phyloP scores from a whole-genome alignment of 2,113 vertebrate species.

The Dromaius novaehollandiae region DNA sequence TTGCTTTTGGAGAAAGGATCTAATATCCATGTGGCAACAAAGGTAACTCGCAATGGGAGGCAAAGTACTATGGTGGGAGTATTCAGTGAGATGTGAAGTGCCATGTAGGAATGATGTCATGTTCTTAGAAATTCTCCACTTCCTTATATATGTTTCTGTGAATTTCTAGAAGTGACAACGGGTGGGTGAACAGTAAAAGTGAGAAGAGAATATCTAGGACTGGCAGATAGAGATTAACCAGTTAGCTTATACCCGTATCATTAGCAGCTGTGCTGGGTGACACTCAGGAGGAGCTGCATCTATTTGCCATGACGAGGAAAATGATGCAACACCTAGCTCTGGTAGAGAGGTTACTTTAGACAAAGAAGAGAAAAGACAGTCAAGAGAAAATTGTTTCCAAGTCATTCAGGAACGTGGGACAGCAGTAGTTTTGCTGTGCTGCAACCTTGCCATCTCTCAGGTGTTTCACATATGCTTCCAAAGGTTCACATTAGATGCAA shows the following conservation, averaged over 20 bases:
- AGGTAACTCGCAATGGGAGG: constrained; percentile 76
- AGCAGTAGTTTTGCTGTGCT: neutral
- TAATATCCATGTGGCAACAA: constrained; percentile 86
- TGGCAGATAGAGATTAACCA: neutral
- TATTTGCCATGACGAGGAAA: neutral
- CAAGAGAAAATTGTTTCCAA: neutral
- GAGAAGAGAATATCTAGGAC: neutral
- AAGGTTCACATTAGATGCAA: neutral
- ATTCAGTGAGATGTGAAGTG: neutral
- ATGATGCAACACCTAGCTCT: neutral
- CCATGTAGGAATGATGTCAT: neutral
- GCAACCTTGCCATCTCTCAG: neutral
- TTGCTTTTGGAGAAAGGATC: constrained; percentile 89
- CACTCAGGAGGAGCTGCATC: neutral
- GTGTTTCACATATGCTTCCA: neutral
- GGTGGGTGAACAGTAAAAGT: neutral
- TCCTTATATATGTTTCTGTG: neutral
- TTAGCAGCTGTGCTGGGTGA: neutral
- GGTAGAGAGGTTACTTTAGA: neutral
- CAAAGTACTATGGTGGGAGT: neutral
- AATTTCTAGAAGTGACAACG: neutral
- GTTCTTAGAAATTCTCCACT: neutral
- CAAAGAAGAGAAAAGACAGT: neutral
- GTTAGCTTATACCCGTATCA: neutral
- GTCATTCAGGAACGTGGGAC: neutral